Base-by-base conservation (phyloP, 2,888 invertebrate species). In the Drosophila trichaetosa region DNA sequence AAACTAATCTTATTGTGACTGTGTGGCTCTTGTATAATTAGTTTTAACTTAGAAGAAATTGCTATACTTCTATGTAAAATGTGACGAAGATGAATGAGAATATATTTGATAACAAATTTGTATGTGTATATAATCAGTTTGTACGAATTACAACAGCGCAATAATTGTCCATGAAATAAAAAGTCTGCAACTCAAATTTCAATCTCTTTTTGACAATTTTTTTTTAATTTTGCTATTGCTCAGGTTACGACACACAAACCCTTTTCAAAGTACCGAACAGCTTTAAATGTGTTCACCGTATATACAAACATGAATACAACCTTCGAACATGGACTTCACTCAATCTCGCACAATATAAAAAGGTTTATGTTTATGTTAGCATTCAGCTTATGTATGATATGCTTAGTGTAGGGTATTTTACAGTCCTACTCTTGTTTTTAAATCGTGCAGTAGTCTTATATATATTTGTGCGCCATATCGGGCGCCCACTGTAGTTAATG, bases 401-500 rank as follows among this genome's bases (percentile, higher is more conserved):
- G 24, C 33, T 13, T 7, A 4, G 21, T 16, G 16, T 8, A 33
- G 42, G 42, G 42, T 42, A 42, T 42, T 13, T 13, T 11, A 13
- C 16, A 46, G 46, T 24, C 2, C 24, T 24, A 16, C 8, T 24
- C 5, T 7, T 7, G 4, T 21, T 42, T 13, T 13, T 5, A 34
- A 34, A 7, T 38, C 8, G 51, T 29, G n/a, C 4, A 18, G 13
- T 8, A 29, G 18, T 8, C 16, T 18, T 8, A 10, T 53, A 24
- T 36, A 36, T 24, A 36, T 24, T 10, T 27, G 24, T 36, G 13
- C n/a, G n/a, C 16, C 13, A n/a, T 62, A 58, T 38, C 11, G 13
- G 51, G 34, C 6, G 16, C 8, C 4, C n/a, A 42, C 57, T 61
- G 65, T 57, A 38, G 36, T 29, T 54, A 48, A 42, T 46, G 48